phyloP scores from a whole-genome alignment of 2,113 vertebrate genomes.

The Zootoca vivipara region DNA sequence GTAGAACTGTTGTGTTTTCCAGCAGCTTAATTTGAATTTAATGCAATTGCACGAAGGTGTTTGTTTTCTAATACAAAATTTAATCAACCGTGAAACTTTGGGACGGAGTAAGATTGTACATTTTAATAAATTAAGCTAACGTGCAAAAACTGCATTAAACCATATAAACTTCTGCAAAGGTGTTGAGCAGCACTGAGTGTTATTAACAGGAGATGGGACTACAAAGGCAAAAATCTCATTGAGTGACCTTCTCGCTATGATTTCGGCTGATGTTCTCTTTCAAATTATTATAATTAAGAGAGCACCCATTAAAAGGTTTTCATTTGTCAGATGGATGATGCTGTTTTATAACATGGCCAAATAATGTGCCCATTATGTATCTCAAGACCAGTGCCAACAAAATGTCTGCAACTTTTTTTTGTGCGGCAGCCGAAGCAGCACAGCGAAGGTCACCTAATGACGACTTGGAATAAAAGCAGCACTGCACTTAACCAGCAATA shows the following conservation, averaged over 20 bases:
- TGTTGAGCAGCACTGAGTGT: constrained; percentile 1
- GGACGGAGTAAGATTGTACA: neutral
- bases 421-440: constrained; percentile 42
- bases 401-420: constrained; percentile 54
- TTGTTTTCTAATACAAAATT: neutral
- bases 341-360: constrained; percentile 63
- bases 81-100: neutral
- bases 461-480: constrained; percentile 51
- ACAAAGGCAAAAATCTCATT: constrained; percentile 53
- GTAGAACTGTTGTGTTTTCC: neutral
- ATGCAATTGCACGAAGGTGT: neutral
- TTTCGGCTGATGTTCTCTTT: constrained; percentile 65
- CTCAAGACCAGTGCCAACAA: constrained; percentile 59
- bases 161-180: constrained; percentile 2
- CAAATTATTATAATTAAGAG: constrained; percentile 68
- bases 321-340: constrained; percentile 68
- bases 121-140: constrained; percentile 19
- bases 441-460: constrained; percentile 51
- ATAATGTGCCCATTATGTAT: constrained; percentile 65
- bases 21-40: neutral
- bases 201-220: constrained; percentile 38
- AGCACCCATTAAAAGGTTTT: constrained; percentile 59
- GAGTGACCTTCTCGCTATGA: constrained; percentile 56
- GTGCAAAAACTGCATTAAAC: neutral
- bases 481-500: constrained; percentile 37